A percentile compares a stretch with the other conserved stretches of the same genome.
Evolutionary conservation across 2,888 invertebrate genomes (phyloP).

Genomic region (Ornithoptera priamus): DNA sequence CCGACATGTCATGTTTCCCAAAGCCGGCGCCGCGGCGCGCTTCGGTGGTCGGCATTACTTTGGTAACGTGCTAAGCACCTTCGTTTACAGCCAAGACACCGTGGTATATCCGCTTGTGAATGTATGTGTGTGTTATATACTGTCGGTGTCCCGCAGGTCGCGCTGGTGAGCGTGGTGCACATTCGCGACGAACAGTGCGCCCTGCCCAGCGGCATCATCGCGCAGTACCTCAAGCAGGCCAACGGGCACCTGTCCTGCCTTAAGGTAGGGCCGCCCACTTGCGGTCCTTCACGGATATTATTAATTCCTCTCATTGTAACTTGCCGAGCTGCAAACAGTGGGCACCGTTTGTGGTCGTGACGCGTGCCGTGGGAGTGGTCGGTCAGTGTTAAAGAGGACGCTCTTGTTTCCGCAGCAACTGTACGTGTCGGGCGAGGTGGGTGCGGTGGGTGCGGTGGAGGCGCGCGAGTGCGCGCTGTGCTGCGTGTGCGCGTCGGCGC

Average conservation of each 20-base stretch:
- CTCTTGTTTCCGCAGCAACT: slow-evolving; percentile 81
- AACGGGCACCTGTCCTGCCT: slow-evolving; percentile 90
- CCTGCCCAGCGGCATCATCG: slow-evolving; percentile 89
- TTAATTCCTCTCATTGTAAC: too few relatives aligned
- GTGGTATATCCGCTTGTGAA: too few relatives aligned
- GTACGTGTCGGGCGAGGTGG: slow-evolving; percentile 84
- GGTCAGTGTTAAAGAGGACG: too few relatives aligned
- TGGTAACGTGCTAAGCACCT: too few relatives aligned
- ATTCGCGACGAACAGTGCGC: slow-evolving; percentile 90
- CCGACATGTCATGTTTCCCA: too few relatives aligned
- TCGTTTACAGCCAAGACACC: slow-evolving; percentile 46
- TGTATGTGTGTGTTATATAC: not conserved
- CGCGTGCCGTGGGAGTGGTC: too few relatives aligned
- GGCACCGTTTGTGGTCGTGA: too few relatives aligned
- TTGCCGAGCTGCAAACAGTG: too few relatives aligned
- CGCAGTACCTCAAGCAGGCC: slow-evolving; percentile 92
- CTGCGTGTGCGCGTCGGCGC: slow-evolving; percentile 90
- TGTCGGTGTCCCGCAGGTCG: slow-evolving; percentile 80
- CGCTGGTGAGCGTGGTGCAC: slow-evolving; percentile 90
- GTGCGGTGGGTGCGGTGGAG: slow-evolving; percentile 40
- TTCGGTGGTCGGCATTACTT: too few relatives aligned
- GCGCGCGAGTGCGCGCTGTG: slow-evolving; percentile 73
- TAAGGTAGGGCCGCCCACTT: slow-evolving; percentile 80
- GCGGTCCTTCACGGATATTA: too few relatives aligned
- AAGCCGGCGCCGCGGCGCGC: too few relatives aligned